phyloP scores from a whole-genome alignment of 2,888 invertebrate genomes.

The Steromphala cineraria region DNA sequence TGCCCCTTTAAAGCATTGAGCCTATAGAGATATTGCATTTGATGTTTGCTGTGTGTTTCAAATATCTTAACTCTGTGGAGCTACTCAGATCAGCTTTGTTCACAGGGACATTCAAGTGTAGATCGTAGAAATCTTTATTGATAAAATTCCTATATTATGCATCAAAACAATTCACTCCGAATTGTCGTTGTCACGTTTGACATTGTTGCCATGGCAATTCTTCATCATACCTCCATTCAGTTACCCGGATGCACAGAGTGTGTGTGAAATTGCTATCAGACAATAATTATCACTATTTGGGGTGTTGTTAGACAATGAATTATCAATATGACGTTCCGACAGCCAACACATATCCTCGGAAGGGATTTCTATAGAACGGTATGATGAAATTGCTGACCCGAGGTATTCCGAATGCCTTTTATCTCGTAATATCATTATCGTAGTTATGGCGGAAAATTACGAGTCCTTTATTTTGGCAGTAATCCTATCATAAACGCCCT shows the following conservation, averaged over 20 bases:
- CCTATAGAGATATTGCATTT: no score
- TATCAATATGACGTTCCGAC: conserved; percentile 13
- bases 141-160: conserved; percentile 13
- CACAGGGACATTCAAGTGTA: not conserved
- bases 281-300: not conserved
- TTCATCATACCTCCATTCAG: not conserved
- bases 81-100: not conserved
- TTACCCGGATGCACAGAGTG: not conserved
- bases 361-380: conserved; percentile 3
- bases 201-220: not conserved
- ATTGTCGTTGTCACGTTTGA: no score
- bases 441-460: conserved; percentile 15
- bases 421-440: conserved; percentile 7
- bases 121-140: not conserved
- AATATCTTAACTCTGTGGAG: not conserved
- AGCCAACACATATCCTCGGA: not conserved
- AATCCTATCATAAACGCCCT: not conserved
- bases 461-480: not conserved
- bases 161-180: not conserved
- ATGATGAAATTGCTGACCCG: conserved; percentile 20
- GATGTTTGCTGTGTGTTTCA: no score
- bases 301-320: conserved; percentile 8
- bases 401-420: conserved; percentile 1
- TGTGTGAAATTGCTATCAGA: not conserved
- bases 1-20: no score